phyloP scores from a whole-genome alignment of 2,797 vertebrate genomes.

The Rhinatrema bivittatum region DNA sequence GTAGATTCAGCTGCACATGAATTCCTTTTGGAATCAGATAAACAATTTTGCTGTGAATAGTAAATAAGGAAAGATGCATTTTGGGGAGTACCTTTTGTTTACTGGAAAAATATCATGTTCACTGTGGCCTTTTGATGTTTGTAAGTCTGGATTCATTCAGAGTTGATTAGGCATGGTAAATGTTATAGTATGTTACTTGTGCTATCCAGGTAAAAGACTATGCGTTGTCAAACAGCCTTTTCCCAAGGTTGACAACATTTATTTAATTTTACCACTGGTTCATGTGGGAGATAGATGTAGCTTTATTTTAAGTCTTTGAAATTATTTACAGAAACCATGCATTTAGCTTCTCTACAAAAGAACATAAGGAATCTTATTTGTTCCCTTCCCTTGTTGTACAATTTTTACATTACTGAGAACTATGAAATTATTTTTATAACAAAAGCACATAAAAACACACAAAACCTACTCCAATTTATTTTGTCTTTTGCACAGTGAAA shows the following conservation, averaged over 20 bases:
- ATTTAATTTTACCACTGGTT: constrained; percentile 18
- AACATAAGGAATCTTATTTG: constrained; percentile 32
- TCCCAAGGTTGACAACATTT: constrained; percentile 24
- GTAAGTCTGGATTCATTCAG: constrained; percentile 9
- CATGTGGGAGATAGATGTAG: constrained; percentile 22
- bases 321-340: constrained; percentile 41
- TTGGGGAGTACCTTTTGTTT: constrained; percentile 3
- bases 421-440: constrained; percentile 46
- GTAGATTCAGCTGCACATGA: neutral
- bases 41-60: neutral
- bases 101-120: constrained; percentile 10
- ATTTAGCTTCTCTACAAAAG: constrained; percentile 30
- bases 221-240: constrained; percentile 5
- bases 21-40: constrained; percentile 5
- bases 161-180: constrained; percentile 11
- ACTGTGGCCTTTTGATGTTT: constrained; percentile 11
- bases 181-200: constrained; percentile 24
- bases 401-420: constrained; percentile 32
- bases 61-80: neutral
- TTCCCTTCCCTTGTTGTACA: constrained; percentile 28
- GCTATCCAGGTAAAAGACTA: constrained; percentile 11
- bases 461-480: constrained; percentile 51
- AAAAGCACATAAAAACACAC: constrained; percentile 39
- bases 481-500: constrained; percentile 43
- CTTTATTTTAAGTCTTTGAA: constrained; percentile 41